phyloP scores from a whole-genome alignment of 2,797 vertebrate genomes.

The Muscicapa comitata region DNA sequence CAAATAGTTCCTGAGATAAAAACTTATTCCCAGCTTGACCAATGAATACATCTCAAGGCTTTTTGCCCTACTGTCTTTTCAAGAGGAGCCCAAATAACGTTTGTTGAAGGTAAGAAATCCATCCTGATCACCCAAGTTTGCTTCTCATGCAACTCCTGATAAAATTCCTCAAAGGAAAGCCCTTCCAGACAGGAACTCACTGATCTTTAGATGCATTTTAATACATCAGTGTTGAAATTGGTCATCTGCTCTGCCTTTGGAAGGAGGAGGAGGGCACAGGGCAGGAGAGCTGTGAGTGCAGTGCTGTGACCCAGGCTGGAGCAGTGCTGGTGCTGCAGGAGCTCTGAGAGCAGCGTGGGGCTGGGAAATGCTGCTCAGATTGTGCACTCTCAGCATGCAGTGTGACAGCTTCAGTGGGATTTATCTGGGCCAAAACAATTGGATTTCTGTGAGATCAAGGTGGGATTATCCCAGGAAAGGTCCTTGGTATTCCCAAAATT shows the following conservation, averaged over 20 bases:
- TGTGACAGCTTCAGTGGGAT: background rate
- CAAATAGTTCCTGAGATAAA: background rate
- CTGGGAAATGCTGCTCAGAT: background rate
- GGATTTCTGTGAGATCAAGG: background rate
- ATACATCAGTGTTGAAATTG: background rate
- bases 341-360: accelerated
- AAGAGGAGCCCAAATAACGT: background rate
- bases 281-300: background rate
- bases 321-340: background rate
- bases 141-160: background rate
- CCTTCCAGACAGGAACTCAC: background rate
- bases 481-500: background rate
- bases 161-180: background rate
- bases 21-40: background rate
- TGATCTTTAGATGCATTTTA: background rate
- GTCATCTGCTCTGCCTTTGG: background rate
- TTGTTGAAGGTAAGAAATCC: background rate
- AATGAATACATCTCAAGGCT: background rate
- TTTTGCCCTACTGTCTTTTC: background rate
- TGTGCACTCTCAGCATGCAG: accelerated
- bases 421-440: background rate
- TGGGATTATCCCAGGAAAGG: background rate
- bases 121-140: background rate
- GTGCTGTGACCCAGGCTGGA: background rate
- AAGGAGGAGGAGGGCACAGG: background rate